phyloP scores from a whole-genome alignment of 2,888 invertebrate species.

The Mellilla xanthometata region DNA sequence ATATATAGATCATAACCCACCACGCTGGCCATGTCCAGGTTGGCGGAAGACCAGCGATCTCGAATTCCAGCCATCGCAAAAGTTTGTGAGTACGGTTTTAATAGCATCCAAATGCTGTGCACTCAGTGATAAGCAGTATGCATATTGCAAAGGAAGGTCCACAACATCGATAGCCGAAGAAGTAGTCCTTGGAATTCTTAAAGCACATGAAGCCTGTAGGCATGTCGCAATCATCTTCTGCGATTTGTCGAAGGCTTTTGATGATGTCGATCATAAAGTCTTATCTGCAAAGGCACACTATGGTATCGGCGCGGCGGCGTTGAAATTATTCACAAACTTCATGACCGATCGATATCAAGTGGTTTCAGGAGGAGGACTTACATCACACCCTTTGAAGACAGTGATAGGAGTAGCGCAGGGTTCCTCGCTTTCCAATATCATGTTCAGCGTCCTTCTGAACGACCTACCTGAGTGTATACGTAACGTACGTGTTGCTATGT shows the following conservation, averaged over 20 bases:
- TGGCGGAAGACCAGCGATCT: too few relatives aligned
- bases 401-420: conserved; percentile 1
- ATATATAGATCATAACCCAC: too few relatives aligned
- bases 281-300: background rate
- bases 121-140: background rate
- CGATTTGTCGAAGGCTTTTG: conserved; percentile 4
- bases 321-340: background rate
- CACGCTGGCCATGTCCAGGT: too few relatives aligned
- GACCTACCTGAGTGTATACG: too few relatives aligned
- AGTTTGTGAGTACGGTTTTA: too few relatives aligned
- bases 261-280: background rate
- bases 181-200: background rate
- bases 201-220: background rate
- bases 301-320: background rate
- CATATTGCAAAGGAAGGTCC: background rate
- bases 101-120: too few relatives aligned
- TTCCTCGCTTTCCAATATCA: too few relatives aligned
- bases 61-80: too few relatives aligned
- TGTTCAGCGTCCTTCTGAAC: too few relatives aligned
- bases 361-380: background rate
- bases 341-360: background rate
- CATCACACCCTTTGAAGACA: background rate
- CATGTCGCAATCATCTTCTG: background rate
- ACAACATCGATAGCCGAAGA: background rate
- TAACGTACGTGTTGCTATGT: too few relatives aligned